Evolutionary conservation across 2,797 vertebrate genomes (phyloP).

Genomic region (Zalophus californianus): DNA sequence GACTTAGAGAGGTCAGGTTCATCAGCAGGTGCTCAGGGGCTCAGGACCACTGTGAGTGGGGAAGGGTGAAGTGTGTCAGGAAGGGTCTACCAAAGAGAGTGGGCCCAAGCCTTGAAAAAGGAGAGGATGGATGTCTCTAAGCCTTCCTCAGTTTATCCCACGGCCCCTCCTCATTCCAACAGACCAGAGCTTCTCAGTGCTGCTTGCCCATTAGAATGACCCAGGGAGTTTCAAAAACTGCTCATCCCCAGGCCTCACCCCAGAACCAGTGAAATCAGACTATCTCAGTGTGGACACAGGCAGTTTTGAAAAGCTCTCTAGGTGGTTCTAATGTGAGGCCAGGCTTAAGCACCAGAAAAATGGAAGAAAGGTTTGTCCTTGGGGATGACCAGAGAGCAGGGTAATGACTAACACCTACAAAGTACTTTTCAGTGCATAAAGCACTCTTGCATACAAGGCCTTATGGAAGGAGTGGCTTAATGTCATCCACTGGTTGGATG

Average conservation of each 20-base stretch:
- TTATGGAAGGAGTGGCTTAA: not conserved
- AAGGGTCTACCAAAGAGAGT: not conserved
- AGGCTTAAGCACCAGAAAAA: not conserved
- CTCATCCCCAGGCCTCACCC: not conserved
- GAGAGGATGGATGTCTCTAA: not conserved
- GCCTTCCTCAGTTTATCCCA: not conserved
- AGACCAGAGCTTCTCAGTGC: not conserved
- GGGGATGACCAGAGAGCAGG: not conserved
- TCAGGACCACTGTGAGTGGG: not conserved
- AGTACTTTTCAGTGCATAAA: not conserved
- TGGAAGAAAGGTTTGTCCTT: not conserved
- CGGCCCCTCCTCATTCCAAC: not conserved
- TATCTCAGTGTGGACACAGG: not conserved
- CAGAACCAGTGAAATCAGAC: not conserved
- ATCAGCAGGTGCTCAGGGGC: not conserved
- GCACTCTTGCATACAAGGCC: not conserved
- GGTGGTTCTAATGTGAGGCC: not conserved
- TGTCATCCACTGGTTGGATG: not conserved
- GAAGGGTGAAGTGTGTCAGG: not conserved
- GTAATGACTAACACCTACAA: not conserved
- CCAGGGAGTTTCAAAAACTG: not conserved
- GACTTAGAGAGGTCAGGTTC: not conserved
- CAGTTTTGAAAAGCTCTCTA: not conserved
- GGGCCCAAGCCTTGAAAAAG: not conserved
- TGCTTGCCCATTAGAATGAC: not conserved